These are phyloP conservation scores for Pangasius djambal DNA, from an alignment of 2,797 vertebrate genomes.

Conservation along the genomic window DNA sequence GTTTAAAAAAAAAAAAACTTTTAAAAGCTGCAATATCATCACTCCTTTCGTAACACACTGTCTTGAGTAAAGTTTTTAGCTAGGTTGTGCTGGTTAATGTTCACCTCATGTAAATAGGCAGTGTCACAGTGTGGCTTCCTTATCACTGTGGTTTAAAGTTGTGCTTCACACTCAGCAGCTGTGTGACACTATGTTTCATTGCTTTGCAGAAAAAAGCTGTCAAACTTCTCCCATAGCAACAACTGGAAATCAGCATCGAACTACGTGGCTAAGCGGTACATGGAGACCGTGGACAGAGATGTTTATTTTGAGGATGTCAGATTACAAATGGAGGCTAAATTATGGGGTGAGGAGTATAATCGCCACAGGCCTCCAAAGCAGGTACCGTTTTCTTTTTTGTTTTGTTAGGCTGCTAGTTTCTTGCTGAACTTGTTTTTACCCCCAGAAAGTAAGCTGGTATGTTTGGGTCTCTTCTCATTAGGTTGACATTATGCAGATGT, in stretches of 20 bases:
- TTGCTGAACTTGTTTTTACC: not conserved
- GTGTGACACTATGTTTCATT: not conserved
- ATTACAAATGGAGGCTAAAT: slow-evolving; percentile 97
- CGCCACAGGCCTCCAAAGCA: slow-evolving; percentile 95
- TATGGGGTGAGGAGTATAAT: slow-evolving; percentile 98
- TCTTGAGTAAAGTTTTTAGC: not conserved
- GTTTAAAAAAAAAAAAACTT: not conserved
- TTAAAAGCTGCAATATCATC: not conserved
- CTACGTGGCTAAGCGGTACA: slow-evolving; percentile 93
- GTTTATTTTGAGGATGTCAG: slow-evolving; percentile 97
- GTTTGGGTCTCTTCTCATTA: slow-evolving; percentile 54
- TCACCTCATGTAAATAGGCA: not conserved
- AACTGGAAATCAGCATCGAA: slow-evolving; percentile 96
- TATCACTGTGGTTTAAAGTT: slow-evolving; percentile 28
- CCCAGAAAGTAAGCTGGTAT: not conserved
- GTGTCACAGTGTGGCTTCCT: not conserved
- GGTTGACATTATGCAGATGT: slow-evolving; percentile 99
- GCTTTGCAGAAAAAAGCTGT: slow-evolving; percentile 89
- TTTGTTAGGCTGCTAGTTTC: not conserved
- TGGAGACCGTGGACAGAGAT: slow-evolving; percentile 83
- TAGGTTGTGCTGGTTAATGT: not conserved
- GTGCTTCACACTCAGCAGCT: not conserved
- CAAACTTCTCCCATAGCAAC: slow-evolving; percentile 91
- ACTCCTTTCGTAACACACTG: not conserved
- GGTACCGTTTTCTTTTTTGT: slow-evolving; percentile 68